Evolutionary conservation across 1,140 invertebrate genomes (phyloP), one percentile per base, ranked within the genome.

Genomic region (Venustaconcha ellipsiformis): DNA sequence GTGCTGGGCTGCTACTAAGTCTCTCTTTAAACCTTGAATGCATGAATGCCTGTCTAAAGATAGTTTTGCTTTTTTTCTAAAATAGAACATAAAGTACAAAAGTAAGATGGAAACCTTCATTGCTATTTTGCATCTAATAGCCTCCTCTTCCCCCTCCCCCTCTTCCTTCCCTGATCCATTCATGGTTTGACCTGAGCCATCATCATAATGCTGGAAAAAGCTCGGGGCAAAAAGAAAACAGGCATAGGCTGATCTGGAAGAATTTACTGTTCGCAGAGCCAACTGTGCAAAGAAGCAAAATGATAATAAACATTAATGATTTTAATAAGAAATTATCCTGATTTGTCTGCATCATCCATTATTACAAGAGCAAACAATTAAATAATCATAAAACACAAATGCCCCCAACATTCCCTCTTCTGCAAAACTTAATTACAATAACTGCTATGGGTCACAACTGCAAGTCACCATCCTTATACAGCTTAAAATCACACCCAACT

Each of bases 211-310:
- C 14, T 93, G 92, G 84, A 97, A 97, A 88, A 95, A 96, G 23
- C 90, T 92, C 67, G 93, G 92, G 67, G 92, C 91, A 84, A 96
- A 96, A 80, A 92, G 92, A 68, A 95, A 94, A 87, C 93, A 93
- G 15, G 93, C 94, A 89, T 94, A 96, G 0, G 95, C 95, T 30
- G 95, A 96, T 88, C 95, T 93, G 20, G 94, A 92, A 58, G 93
- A 91, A 89, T 96, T 96, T 11, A 96, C 92, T 18, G 95, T 94
- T 79, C 94, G 91, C 79, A 97, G 91, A 63, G 93, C 91, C 67
- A 91, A 59, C 90, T 91, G 74, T 56, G 84, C 79, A 60, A 78
- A 56, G 17, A 23, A 8, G 59, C 20, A 62, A n/a, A n/a, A 62
- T 18, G 37, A 48, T 48, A 48, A 48, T 11, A 48, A 6, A 48